Conservation (phyloP, 2,888 invertebrate genomes). For the Dendrolimus houi region DNA sequence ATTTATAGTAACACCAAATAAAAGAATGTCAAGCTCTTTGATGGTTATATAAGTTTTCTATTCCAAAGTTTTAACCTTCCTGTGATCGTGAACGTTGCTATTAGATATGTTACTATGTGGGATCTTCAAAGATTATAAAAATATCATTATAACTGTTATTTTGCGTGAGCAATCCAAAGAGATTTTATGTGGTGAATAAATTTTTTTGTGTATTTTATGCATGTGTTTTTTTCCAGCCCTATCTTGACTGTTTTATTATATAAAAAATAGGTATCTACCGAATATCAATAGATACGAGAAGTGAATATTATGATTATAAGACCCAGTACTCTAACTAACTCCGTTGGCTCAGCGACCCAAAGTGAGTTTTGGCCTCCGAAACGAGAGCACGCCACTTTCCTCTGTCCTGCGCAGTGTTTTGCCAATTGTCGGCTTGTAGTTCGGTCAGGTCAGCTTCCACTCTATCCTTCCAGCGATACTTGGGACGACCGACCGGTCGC, state of each 20-base stretch:
- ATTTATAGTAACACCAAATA: constrained; percentile 61
- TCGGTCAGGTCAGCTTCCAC: too few species aligned
- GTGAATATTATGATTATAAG: too few species aligned
- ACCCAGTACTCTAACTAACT: too few species aligned
- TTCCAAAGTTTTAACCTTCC: constrained; percentile 70
- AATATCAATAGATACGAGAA: too few species aligned
- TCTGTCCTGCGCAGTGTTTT: too few species aligned
- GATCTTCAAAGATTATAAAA: constrained; percentile 57
- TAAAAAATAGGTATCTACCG: too few species aligned
- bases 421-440: too few species aligned
- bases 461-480: too few species aligned
- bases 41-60: constrained; percentile 63
- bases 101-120: constrained; percentile 54
- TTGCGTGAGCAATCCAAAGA: constrained; percentile 64
- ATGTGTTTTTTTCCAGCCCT: constrained; percentile 17
- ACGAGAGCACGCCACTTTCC: too few species aligned
- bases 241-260: not conserved
- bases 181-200: constrained; percentile 74
- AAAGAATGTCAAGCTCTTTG: constrained; percentile 44
- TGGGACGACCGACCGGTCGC: too few species aligned
- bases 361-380: too few species aligned
- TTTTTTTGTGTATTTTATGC: constrained; percentile 65
- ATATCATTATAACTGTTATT: constrained; percentile 63
- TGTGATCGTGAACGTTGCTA: constrained; percentile 70
- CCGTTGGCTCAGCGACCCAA: too few species aligned